Conservation (phyloP, 2,113 vertebrate genomes). For the Xiphias gladius region DNA sequence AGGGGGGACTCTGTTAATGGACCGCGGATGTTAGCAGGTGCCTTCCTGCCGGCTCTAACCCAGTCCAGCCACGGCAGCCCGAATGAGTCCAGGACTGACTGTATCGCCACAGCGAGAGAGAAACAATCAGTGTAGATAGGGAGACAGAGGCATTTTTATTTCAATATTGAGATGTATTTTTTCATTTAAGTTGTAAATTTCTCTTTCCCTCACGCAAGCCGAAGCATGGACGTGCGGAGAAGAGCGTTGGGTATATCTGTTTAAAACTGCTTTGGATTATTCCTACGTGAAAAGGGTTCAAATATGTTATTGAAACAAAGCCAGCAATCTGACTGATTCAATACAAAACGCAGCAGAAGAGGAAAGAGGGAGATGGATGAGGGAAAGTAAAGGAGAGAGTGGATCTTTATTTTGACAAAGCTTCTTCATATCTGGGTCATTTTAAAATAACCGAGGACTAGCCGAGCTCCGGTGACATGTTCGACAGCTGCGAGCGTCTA, state of each 20-base stretch:
- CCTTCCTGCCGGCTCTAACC: slow-evolving; percentile 47
- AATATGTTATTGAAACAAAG: not conserved
- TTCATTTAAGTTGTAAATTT: not conserved
- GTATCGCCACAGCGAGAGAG: not conserved
- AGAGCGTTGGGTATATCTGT: not conserved
- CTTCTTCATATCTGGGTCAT: slow-evolving; percentile 56
- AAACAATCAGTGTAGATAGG: not conserved
- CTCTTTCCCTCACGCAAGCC: too few relatives aligned
- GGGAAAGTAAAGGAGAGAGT: not conserved
- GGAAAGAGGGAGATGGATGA: not conserved
- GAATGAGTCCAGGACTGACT: slow-evolving; percentile 3
- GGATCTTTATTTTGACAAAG: slow-evolving; percentile 8
- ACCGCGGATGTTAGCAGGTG: slow-evolving; percentile 26
- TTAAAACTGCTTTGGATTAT: not conserved
- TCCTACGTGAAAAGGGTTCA: not conserved
- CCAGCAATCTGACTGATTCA: not conserved
- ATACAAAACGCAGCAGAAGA: not conserved
- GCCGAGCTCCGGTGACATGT: slow-evolving; percentile 29
- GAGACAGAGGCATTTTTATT: not conserved
- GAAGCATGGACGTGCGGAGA: not conserved
- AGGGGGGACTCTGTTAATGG: slow-evolving; percentile 46
- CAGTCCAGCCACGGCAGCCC: slow-evolving; percentile 1
- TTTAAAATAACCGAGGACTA: slow-evolving; percentile 56
- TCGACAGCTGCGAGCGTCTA: slow-evolving; percentile 13
- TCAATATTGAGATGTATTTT: too few relatives aligned